Evolutionary conservation across 2,888 invertebrate species (phyloP), one percentile per base, ranked within the genome.

Genomic region (Monopis laevigella): DNA sequence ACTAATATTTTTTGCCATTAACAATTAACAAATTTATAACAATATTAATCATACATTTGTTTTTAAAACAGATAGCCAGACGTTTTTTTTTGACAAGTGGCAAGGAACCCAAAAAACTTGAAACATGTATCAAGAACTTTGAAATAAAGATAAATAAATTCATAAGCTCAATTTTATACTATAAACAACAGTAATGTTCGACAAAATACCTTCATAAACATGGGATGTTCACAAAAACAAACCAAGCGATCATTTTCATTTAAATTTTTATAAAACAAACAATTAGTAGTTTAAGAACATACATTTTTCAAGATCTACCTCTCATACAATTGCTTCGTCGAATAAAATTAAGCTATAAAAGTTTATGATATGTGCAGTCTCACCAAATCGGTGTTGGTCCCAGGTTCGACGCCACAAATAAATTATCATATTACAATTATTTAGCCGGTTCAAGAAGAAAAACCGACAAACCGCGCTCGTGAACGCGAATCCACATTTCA

Each of bases 311-410:
- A 17, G 17, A 17, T 10, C 17, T 21, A 10, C 17, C 17, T 17
- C 32, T 16, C 16, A 17, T 32, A 36, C 21, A 36, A 46, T 46
- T 48, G 53, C 48, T 55, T 55, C 56, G 45, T 29, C 53, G 59
- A 60, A 61, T 51, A 50, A 62, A 66, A 72, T 71, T 64, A 66
- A 69, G 70, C 57, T 56, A 64, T 70, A 70, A 72, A 68, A 65
- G 48, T 64, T 61, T 57, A 65, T 55, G 63, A 69, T 62, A 65
- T n/a, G n/a, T n/a, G n/a, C 55, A 53, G 64, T 69, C 62, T 54
- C 45, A 47, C 50, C 48, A 52, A 54, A 51, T 58, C 49, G 46
- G 45, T 46, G 42, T 45, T 44, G 41, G 29, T 26, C 21, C 35
- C 14, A 21, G 27, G 38, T 46, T 26, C n/a, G 32, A 16, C 54